Conservation (phyloP, 2,113 vertebrate species). For the Nothobranchius kuhntae region DNA sequence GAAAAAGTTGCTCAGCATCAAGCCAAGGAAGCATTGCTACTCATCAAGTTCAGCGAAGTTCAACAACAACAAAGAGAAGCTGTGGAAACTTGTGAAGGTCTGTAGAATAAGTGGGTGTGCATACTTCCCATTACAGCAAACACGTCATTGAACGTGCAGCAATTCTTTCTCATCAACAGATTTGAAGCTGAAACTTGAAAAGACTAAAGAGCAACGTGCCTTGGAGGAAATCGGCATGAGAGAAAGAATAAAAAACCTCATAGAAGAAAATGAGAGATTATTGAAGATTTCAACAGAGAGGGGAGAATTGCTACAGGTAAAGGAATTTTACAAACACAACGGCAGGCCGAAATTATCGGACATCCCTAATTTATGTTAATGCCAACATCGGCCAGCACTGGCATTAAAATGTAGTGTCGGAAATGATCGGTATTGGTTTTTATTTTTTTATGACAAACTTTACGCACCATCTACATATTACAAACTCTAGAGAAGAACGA, state of each 20-base stretch:
- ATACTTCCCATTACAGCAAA: neutral
- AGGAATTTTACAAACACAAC: neutral
- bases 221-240: constrained; percentile 46
- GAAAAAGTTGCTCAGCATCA: constrained; percentile 62
- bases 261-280: constrained; percentile 68
- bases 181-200: constrained; percentile 63
- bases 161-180: constrained; percentile 49
- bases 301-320: constrained; percentile 73
- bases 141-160: neutral
- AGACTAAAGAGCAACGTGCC: constrained; percentile 45
- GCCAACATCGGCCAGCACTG: no score
- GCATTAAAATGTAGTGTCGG: no score
- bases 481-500: no score
- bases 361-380: no score
- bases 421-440: no score
- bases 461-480: no score
- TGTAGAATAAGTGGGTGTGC: neutral
- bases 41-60: constrained; percentile 53
- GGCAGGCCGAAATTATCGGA: no score
- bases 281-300: constrained; percentile 64
- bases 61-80: constrained; percentile 63
- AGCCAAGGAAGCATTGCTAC: constrained; percentile 51
- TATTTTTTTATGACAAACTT: no score
- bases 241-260: constrained; percentile 52
- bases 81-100: constrained; percentile 63